Evolutionary conservation across 2,113 vertebrate genomes (phyloP), one percentile per base, ranked within the genome.

Genomic region (Poeciliopsis turrubarensis): DNA sequence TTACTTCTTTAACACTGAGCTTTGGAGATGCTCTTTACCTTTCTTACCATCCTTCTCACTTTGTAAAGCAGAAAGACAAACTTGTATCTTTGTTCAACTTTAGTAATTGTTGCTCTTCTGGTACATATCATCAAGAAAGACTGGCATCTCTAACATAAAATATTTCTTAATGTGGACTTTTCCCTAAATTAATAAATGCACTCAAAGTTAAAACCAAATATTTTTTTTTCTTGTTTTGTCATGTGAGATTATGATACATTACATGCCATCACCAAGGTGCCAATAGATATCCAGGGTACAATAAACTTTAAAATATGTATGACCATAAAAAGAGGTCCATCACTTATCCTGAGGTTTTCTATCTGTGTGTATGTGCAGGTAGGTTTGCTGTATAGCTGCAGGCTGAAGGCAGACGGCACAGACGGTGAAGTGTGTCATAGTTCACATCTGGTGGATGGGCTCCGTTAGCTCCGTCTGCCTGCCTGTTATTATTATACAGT

Each of bases 391-490:
- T 69, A 70, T 80, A 63, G 79, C 81, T 86, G 76, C 70, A 78
- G 81, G 80, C 80, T 62, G 82, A 75, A 74, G 69, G 73, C 80
- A 65, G 84, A 75, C 70, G 34, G 79, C 68, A 34, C 76, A 80
- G 70, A 89, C 76, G 80, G 80, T 80, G 87, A 72, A 82, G 81
- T 89, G 83, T 87, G 79, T 87, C 86, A 83, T 77, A 80, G 86
- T 85, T 74, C 86, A 92, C 91, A 93, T 93, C 89, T 93, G 89
- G 80, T 89, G 79, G 82, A 89, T 84, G 84, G 81, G 79, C 85
- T 86, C 70, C 47, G 85, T 76, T 89, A 75, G 78, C 88, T 79
- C 81, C 34, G 66, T 82, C 87, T 89, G 86, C 86, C 86, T 90
- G 83, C 78, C 80, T 83, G 73, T 79, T 84, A 85, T 86, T 89